phyloP scores from a whole-genome alignment of 1,140 invertebrate species.

The Proctacanthus coquilletti region DNA sequence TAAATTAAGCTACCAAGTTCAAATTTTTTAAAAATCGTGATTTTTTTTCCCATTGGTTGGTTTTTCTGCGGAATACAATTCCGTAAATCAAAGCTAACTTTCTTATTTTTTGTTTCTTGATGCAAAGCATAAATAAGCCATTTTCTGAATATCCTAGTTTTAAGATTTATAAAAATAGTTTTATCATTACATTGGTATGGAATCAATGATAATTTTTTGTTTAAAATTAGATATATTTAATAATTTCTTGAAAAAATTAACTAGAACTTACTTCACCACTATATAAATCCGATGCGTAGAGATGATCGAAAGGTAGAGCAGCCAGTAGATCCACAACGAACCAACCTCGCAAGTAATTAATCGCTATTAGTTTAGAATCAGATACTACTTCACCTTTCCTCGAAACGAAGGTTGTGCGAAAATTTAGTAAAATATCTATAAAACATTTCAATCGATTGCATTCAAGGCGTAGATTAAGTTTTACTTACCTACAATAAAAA shows the following conservation, averaged over 20 bases:
- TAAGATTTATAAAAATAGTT: no score
- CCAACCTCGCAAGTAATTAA: constrained; percentile 90
- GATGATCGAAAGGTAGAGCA: constrained; percentile 90
- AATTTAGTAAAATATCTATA: constrained; percentile 93
- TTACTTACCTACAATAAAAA: constrained; percentile 84
- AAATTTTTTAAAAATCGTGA: no score
- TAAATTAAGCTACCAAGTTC: no score
- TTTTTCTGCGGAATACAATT: no score
- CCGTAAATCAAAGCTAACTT: no score
- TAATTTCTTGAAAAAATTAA: not conserved
- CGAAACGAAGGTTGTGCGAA: constrained; percentile 96
- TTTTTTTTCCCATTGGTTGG: no score
- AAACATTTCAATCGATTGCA: constrained; percentile 7
- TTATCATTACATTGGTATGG: no score
- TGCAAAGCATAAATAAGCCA: no score
- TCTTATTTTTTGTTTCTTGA: no score
- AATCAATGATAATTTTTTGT: not conserved
- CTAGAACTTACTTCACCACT: constrained; percentile 59
- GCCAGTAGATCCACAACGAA: constrained; percentile 90
- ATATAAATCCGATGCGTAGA: constrained; percentile 75
- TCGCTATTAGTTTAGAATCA: constrained; percentile 69
- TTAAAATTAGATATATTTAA: not conserved
- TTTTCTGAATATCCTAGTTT: no score
- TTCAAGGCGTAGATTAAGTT: not conserved
- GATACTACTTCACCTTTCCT: constrained; percentile 97